Evolutionary conservation across 2,113 vertebrate genomes (phyloP).

Genomic region (Dromiciops gliroides): DNA sequence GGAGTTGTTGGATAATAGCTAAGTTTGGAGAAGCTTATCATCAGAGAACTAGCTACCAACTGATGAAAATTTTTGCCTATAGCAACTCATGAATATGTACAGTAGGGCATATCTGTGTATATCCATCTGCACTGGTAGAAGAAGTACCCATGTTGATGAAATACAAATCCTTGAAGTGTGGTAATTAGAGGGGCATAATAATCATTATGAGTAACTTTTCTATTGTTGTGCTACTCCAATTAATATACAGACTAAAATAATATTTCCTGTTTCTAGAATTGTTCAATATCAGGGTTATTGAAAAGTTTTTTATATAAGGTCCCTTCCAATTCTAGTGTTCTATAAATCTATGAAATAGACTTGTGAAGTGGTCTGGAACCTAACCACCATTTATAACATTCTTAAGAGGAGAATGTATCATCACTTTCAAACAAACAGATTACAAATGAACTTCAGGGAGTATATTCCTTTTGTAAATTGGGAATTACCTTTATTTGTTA

Average conservation of each 20-base stretch:
- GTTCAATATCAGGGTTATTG: neutral
- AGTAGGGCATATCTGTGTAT: neutral
- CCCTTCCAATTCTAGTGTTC: neutral
- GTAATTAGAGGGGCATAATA: neutral
- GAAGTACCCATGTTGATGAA: neutral
- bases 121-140: neutral
- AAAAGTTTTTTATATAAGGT: neutral
- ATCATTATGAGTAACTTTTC: neutral
- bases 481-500: neutral
- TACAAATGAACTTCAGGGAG: neutral
- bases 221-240: slow-evolving; percentile 24
- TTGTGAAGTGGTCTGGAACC: neutral
- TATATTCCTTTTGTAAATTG: slow-evolving; percentile 10
- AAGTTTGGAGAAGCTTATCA: neutral
- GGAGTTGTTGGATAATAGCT: neutral
- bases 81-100: neutral
- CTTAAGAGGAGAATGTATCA: neutral
- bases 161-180: neutral
- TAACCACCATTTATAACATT: neutral
- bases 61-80: neutral
- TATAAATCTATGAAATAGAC: neutral
- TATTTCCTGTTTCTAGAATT: slow-evolving; percentile 51
- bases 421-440: neutral
- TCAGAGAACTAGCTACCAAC: neutral
- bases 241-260: neutral